These are phyloP conservation scores for Zalophus californianus DNA, from an alignment of 2,797 vertebrate genomes.

Conservation along the genomic window DNA sequence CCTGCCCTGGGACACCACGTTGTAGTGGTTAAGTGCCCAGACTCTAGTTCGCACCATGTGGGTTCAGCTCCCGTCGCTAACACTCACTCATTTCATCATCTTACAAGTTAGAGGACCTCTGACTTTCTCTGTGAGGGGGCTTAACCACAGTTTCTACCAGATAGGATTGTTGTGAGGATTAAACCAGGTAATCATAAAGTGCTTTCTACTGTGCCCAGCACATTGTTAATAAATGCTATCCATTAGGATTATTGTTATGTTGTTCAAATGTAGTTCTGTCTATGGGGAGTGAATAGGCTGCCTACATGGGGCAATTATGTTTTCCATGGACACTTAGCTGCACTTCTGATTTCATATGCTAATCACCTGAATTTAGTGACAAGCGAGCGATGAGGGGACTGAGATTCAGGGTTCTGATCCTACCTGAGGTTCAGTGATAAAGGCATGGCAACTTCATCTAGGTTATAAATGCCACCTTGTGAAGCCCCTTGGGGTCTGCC, in stretches of 20 bases:
- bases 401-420: not conserved
- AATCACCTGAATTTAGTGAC: not conserved
- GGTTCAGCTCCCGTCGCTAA: not conserved
- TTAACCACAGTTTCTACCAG: not conserved
- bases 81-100: not conserved
- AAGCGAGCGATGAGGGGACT: not conserved
- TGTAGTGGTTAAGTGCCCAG: not conserved
- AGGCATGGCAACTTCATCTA: not conserved
- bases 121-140: not conserved
- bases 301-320: not conserved
- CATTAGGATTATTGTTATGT: not conserved
- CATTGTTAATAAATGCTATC: not conserved
- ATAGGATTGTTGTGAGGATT: slow-evolving; percentile 3
- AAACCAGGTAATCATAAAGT: not conserved
- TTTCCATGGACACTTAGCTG: not conserved
- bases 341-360: not conserved
- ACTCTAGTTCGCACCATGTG: not conserved
- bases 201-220: not conserved
- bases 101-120: not conserved
- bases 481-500: not conserved
- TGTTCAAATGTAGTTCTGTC: not conserved
- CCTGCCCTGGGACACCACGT: not conserved
- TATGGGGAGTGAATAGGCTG: not conserved
- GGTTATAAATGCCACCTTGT: not conserved
- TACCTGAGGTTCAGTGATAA: not conserved